Conservation (phyloP, 2,797 vertebrate genomes). For the Sebastolobus altivelis region DNA sequence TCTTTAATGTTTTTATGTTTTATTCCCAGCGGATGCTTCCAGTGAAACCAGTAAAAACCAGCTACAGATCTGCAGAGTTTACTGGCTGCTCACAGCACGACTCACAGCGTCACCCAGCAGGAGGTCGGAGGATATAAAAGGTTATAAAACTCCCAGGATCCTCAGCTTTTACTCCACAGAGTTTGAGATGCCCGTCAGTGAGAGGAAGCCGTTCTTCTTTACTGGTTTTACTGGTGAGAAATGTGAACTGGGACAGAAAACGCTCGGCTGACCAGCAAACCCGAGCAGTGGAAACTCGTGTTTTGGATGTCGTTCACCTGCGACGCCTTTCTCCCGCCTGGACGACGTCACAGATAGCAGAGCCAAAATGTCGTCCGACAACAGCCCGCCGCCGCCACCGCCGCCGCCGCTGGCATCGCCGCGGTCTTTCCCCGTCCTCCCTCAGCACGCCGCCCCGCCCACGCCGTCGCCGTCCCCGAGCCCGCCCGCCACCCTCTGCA, state of each 20-base stretch:
- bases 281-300: background rate
- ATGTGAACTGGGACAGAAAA: background rate
- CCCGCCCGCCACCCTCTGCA: constrained; percentile 86
- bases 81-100: background rate
- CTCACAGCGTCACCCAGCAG: background rate
- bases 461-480: constrained; percentile 87
- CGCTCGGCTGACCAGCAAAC: constrained; percentile 10
- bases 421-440: constrained; percentile 79
- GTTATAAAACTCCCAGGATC: background rate
- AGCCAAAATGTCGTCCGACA: constrained; percentile 89
- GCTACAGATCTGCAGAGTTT: background rate
- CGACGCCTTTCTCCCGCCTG: constrained; percentile 9
- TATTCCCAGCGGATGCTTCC: constrained; percentile 15
- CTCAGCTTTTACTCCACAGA: too few species aligned
- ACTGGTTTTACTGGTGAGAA: background rate
- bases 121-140: constrained; percentile 8
- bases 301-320: constrained; percentile 41
- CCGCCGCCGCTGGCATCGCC: constrained; percentile 86
- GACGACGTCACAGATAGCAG: constrained; percentile 57
- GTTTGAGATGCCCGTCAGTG: constrained; percentile 10
- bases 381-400: constrained; percentile 81
- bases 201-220: background rate
- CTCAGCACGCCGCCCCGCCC: constrained; percentile 59
- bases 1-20: background rate
- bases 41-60: constrained; percentile 1